Evolutionary conservation across 1,140 invertebrate genomes (phyloP).

Genomic region (Aphelenchoides avenae): DNA sequence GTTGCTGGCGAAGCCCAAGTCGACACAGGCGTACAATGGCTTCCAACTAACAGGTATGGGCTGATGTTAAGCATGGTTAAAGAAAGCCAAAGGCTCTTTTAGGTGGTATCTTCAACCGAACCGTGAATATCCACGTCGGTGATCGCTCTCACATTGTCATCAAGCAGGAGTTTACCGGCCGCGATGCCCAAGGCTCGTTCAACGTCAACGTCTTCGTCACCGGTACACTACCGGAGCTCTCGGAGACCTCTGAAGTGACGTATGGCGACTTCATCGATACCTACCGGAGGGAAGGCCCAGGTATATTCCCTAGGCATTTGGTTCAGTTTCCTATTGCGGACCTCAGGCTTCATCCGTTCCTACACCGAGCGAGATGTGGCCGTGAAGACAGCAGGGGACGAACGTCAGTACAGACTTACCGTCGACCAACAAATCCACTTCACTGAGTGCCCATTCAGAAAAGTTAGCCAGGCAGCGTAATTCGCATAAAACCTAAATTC

Average conservation of each 20-base stretch:
- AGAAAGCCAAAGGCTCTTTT: conserved; percentile 3
- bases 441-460: conserved; percentile 28
- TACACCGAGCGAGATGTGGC: conserved; percentile 29
- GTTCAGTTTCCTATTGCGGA: not conserved
- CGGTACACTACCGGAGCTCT: conserved; percentile 72
- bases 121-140: conserved; percentile 31
- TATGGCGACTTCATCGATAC: conserved; percentile 77
- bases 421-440: conserved; percentile 43
- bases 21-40: conserved; percentile 20
- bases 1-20: conserved; percentile 72
- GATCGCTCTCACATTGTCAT: conserved; percentile 65
- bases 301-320: conserved; percentile 45
- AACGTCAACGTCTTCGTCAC: conserved; percentile 71
- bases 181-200: conserved; percentile 74
- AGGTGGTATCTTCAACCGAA: conserved; percentile 22
- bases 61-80: conserved; percentile 6
- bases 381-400: conserved; percentile 19
- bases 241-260: conserved; percentile 62
- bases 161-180: conserved; percentile 73
- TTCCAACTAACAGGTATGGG: conserved; percentile 36
- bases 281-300: conserved; percentile 69
- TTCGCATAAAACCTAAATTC: no score
- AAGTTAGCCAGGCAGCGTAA: not conserved
- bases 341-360: conserved; percentile 28
- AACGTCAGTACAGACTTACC: conserved; percentile 32